Evolutionary conservation across 2,113 vertebrate genomes (phyloP).

Genomic region (Paradoxurus hermaphroditus): DNA sequence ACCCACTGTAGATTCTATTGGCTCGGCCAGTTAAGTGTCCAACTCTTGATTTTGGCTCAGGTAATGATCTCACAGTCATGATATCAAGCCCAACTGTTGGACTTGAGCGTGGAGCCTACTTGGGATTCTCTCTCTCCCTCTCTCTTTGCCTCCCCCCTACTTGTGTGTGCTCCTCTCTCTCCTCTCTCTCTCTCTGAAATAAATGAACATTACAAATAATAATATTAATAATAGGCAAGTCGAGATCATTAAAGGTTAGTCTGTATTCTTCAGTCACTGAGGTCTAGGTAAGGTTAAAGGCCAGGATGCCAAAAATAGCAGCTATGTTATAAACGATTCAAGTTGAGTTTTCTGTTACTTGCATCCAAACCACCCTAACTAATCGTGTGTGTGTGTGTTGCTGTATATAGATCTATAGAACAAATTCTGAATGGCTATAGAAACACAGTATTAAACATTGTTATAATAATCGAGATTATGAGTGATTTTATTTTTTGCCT

Average conservation of each 20-base stretch:
- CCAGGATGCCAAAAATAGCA: neutral
- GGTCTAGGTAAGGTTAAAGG: neutral
- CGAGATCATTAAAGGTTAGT: neutral
- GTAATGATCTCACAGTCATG: no score
- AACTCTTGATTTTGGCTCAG: no score
- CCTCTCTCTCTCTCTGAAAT: no score
- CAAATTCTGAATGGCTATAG: neutral
- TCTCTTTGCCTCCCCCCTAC: no score
- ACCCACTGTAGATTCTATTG: neutral
- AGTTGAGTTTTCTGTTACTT: constrained; percentile 11
- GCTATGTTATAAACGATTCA: neutral
- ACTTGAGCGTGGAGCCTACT: no score
- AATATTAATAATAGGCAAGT: neutral
- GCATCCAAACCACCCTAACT: neutral
- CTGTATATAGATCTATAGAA: neutral
- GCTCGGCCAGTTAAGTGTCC: no score
- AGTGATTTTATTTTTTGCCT: neutral
- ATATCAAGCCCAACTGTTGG: no score
- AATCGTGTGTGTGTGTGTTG: neutral
- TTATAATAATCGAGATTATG: neutral
- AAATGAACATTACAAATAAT: no score
- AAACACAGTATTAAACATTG: neutral
- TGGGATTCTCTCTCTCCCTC: no score
- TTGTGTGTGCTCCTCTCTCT: no score
- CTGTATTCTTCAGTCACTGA: neutral